Evolutionary conservation across 2,888 invertebrate genomes (phyloP), one percentile per base, ranked within the genome.

Genomic region (Amblyjoppa fuscipennis): DNA sequence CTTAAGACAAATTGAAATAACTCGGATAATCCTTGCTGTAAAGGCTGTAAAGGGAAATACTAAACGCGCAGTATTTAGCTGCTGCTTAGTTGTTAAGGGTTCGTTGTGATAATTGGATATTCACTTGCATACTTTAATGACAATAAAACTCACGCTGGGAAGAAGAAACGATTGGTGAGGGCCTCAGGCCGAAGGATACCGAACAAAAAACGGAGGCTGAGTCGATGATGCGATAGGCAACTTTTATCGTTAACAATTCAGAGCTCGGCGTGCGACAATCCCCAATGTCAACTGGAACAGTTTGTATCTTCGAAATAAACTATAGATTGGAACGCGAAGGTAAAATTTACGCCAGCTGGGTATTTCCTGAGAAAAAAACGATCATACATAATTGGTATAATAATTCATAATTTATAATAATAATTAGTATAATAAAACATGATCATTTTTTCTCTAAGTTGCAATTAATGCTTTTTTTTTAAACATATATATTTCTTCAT

Each of bases 21-120:
- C n/a, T 34, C 25, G 25, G 28, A 53, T 49, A 34, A 56, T 34
- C 56, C 25, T 71, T 45, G 56, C 31, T 28, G 71, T 79, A 49
- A 41, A 49, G 79, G 51, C 16, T 13, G 45, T 49, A 49, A 41
- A 41, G 69, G 79, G 69, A 66, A 45, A 74, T 81, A 80, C 41
- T 61, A 49, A 49, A 75, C 49, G 56, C 45, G 51, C 68, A 59
- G 66, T 70, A 38, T 41, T 56, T 78, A 85, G 82, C 70, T 78
- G 77, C 81, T 85, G 84, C 34, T 76, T 87, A 86, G 66, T 77
- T 75, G 28, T 87, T 85, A 87, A 88, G 88, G 80, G 82, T 16
- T 87, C 81, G 88, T 87, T 88, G 87, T 88, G 87, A 88, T 88
- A 88, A 88, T 86, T 86, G 86, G 80, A 86, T 87, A 88, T 87